A percentile compares a stretch with the other conserved stretches of the same genome.
phyloP scores from a whole-genome alignment of 2,797 vertebrate species.

The Capromys pilorides region DNA sequence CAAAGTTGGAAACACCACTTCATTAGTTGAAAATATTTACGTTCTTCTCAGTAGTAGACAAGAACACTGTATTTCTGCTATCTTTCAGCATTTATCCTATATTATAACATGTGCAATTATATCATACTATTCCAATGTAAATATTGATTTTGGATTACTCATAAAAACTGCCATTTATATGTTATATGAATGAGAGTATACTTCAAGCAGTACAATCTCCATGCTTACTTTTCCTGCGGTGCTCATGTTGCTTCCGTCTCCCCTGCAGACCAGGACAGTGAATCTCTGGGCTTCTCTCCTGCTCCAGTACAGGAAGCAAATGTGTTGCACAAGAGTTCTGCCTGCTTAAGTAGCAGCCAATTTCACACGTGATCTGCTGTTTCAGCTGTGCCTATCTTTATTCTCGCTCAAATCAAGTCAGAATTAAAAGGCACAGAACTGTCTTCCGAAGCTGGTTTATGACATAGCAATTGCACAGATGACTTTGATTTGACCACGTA shows the following conservation, averaged over 20 bases:
- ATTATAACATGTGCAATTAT: not conserved
- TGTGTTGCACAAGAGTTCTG: not conserved
- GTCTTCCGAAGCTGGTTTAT: not conserved
- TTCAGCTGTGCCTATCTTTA: not conserved
- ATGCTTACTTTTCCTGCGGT: constrained; percentile 76
- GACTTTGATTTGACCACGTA: not conserved
- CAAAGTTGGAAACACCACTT: not conserved
- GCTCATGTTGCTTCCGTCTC: constrained; percentile 66
- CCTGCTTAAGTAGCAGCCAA: not conserved
- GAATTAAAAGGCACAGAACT: not conserved
- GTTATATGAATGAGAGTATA: not conserved
- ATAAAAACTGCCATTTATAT: not conserved
- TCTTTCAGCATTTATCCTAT: not conserved
- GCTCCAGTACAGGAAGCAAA: not conserved
- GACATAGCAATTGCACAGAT: not conserved
- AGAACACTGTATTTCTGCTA: not conserved
- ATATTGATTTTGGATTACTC: not conserved
- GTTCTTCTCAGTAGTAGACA: constrained; percentile 19
- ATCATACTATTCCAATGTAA: not conserved
- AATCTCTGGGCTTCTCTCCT: not conserved
- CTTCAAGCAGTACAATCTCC: not conserved
- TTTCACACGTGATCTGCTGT: not conserved
- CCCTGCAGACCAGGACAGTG: not conserved
- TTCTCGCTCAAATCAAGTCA: not conserved
- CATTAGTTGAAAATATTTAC: not conserved